Conservation (phyloP, 53 echinoderm and acorn worm species). For the Glandiceps talaboti region DNA sequence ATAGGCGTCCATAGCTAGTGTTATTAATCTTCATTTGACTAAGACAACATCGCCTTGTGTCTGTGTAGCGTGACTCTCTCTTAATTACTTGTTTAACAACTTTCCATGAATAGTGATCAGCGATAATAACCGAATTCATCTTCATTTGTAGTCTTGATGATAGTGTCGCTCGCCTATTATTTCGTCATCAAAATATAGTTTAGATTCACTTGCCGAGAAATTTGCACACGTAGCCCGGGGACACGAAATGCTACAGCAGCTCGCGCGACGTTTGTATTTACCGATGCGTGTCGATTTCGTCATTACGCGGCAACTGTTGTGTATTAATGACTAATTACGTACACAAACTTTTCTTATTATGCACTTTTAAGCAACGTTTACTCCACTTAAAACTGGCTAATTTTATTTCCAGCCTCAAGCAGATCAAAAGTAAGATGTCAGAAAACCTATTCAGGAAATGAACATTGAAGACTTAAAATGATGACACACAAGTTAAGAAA, state of each 20-base stretch:
- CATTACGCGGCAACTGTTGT: too few relatives aligned
- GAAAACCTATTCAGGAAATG: too few relatives aligned
- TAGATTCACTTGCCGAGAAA: neutral
- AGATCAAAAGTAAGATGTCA: too few relatives aligned
- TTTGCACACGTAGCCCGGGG: neutral
- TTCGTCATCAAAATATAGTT: neutral
- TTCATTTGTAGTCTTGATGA: neutral
- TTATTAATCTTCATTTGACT: neutral
- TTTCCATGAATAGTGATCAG: neutral
- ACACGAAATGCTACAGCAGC: neutral
- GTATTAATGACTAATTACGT: too few relatives aligned
- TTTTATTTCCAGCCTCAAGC: too few relatives aligned
- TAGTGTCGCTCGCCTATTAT: neutral
- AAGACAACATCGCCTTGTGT: neutral
- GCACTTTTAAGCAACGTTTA: too few relatives aligned
- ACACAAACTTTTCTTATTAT: too few relatives aligned
- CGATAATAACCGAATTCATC: neutral
- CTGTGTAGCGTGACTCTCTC: neutral
- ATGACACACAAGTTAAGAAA: too few relatives aligned
- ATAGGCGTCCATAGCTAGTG: neutral
- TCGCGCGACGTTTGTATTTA: neutral
- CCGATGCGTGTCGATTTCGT: neutral
- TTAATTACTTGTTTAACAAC: neutral
- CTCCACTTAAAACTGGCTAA: too few relatives aligned
- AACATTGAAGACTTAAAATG: too few relatives aligned